Evolutionary conservation across 2,888 invertebrate genomes (phyloP).

Genomic region (Agapostemon virescens): DNA sequence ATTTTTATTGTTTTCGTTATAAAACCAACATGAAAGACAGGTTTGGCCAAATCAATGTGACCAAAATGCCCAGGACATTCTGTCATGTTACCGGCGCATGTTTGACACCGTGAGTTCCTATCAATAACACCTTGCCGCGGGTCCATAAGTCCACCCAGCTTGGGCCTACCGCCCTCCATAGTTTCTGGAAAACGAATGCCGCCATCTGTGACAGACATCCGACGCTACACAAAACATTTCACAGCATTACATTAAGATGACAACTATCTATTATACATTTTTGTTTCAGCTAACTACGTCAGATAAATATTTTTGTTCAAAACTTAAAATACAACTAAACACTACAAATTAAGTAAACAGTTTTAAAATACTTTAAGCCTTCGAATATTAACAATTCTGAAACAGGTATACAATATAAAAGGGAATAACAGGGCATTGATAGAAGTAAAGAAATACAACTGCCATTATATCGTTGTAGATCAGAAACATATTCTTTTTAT

Average conservation of each 20-base stretch:
- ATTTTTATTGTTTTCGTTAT: constrained; percentile 98
- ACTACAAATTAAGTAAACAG: background rate
- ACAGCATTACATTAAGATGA: constrained; percentile 20
- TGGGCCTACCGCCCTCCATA: constrained; percentile 99
- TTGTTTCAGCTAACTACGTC: background rate
- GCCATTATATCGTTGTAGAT: background rate
- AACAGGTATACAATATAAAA: background rate
- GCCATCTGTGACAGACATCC: constrained; percentile 98
- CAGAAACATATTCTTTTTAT: constrained; percentile 24
- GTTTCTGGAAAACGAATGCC: constrained; percentile 98
- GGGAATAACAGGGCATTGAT: constrained; percentile 9
- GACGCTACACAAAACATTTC: constrained; percentile 85
- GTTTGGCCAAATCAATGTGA: constrained; percentile 98
- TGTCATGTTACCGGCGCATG: constrained; percentile 98
- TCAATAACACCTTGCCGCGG: constrained; percentile 99
- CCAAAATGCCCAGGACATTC: constrained; percentile 99
- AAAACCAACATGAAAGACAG: constrained; percentile 99
- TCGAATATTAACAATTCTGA: background rate
- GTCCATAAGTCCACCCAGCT: constrained; percentile 99
- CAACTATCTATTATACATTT: background rate
- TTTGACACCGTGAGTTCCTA: constrained; percentile 94
- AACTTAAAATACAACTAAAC: background rate
- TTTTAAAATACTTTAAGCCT: background rate
- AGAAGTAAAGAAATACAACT: constrained; percentile 25
- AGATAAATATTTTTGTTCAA: background rate